phyloP scores from a whole-genome alignment of 2,888 invertebrate species.

The Melolontha melolontha region DNA sequence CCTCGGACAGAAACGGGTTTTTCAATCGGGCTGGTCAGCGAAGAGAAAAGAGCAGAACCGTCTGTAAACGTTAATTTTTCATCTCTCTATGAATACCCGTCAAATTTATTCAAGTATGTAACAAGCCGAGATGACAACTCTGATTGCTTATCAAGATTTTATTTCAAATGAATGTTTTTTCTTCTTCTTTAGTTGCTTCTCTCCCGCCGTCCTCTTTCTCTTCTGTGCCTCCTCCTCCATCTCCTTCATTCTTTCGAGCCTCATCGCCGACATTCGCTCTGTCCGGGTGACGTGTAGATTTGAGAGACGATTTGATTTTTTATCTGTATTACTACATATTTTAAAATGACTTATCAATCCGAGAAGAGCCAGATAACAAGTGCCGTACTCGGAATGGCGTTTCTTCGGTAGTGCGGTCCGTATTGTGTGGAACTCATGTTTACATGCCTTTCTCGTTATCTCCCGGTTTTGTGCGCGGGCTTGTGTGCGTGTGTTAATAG shows the following conservation, averaged over 20 bases:
- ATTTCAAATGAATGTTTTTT: conserved; percentile 44
- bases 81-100: conserved; percentile 45
- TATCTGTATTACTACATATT: conserved; percentile 28
- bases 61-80: conserved; percentile 43
- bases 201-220: conserved; percentile 30
- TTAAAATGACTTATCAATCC: conserved; percentile 36
- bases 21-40: conserved; percentile 32
- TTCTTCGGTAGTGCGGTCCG: conserved; percentile 34
- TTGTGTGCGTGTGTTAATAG: conserved; percentile 28
- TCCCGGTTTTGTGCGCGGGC: conserved; percentile 11
- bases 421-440: conserved; percentile 36
- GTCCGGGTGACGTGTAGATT: conserved; percentile 16
- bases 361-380: conserved; percentile 15
- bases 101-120: conserved; percentile 46
- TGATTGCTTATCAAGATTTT: conserved; percentile 45
- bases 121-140: conserved; percentile 45
- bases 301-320: conserved; percentile 27
- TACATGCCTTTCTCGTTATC: conserved; percentile 37
- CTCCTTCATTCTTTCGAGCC: conserved; percentile 6
- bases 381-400: conserved; percentile 2
- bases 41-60: conserved; percentile 12
- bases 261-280: conserved; percentile 2
- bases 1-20: conserved; percentile 38
- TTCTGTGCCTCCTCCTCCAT: conserved; percentile 1
- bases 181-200: conserved; percentile 19